Evolutionary conservation across 2,888 invertebrate species (phyloP).

Genomic region (Amphipoea oculea): DNA sequence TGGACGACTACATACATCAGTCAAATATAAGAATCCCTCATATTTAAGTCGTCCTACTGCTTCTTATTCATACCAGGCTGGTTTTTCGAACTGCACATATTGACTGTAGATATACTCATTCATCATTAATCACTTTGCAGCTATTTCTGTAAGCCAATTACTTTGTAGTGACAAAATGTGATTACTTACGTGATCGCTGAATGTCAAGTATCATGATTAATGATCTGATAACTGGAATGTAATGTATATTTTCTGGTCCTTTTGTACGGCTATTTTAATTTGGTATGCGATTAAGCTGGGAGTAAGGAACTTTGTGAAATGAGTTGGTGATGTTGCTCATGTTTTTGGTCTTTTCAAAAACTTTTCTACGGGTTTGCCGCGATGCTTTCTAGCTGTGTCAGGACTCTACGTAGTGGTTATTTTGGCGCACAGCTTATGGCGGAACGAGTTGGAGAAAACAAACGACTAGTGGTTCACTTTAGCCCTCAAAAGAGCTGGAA

Average conservation of each 20-base stretch:
- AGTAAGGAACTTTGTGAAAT: background rate
- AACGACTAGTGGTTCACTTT: background rate
- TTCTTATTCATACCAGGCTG: conserved; percentile 10
- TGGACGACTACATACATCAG: background rate
- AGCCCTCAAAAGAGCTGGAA: background rate
- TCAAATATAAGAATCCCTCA: background rate
- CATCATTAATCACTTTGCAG: conserved; percentile 43
- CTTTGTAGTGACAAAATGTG: conserved; percentile 53
- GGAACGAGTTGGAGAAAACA: background rate
- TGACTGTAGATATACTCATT: conserved; percentile 3
- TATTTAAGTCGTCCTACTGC: background rate
- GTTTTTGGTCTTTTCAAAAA: background rate
- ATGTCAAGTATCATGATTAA: conserved; percentile 57
- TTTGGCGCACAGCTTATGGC: background rate
- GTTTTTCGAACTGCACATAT: conserved; percentile 1
- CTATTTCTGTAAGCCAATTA: conserved; percentile 51
- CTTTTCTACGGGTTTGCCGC: background rate
- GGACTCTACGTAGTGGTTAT: background rate
- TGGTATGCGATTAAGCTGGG: background rate
- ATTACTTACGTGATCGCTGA: conserved; percentile 48
- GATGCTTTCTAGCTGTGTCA: background rate
- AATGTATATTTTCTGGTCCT: conserved; percentile 31
- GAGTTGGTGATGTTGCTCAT: background rate
- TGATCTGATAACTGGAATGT: conserved; percentile 38
- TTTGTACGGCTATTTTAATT: conserved; percentile 39